These are phyloP conservation scores for Chaenodraco wilsoni DNA, from an alignment of 2,797 vertebrate species.

Conservation along the genomic window DNA sequence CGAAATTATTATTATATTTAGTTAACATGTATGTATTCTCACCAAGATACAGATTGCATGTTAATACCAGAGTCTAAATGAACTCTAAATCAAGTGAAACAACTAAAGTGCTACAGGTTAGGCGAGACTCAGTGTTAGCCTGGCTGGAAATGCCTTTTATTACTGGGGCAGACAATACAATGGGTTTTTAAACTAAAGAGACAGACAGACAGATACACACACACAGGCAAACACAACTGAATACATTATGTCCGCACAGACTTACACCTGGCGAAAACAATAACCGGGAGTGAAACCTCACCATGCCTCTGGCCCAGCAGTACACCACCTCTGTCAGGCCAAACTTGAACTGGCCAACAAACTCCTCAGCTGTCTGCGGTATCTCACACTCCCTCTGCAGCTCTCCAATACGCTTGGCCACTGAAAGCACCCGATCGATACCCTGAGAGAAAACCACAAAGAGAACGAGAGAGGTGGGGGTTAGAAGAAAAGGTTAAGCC, in stretches of 20 bases:
- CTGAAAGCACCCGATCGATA: conserved; percentile 84
- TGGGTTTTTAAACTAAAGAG: too few species aligned
- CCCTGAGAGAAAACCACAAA: conserved; percentile 74
- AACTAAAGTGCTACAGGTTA: too few species aligned
- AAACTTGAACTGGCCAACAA: conserved; percentile 91
- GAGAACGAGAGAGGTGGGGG: not conserved
- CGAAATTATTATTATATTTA: too few species aligned
- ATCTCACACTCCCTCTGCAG: conserved; percentile 90
- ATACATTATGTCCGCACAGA: too few species aligned
- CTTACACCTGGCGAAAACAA: too few species aligned
- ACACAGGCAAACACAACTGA: too few species aligned
- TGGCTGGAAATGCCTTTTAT: too few species aligned
- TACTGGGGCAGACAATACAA: too few species aligned
- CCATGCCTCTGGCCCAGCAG: conserved; percentile 95
- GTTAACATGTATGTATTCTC: too few species aligned
- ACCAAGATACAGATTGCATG: not conserved
- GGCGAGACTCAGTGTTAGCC: too few species aligned
- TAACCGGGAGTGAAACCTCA: conserved; percentile 70
- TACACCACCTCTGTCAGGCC: conserved; percentile 94
- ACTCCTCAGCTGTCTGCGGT: conserved; percentile 89
- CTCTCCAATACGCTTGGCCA: conserved; percentile 88
- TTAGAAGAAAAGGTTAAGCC: conserved; percentile 5
- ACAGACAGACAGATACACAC: too few species aligned
- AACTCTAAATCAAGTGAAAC: not conserved
- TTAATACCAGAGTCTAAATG: not conserved